A percentile compares a stretch with the other conserved stretches of the same genome.
Conservation (phyloP, 2,888 invertebrate genomes). For the Philereme vetulata region DNA sequence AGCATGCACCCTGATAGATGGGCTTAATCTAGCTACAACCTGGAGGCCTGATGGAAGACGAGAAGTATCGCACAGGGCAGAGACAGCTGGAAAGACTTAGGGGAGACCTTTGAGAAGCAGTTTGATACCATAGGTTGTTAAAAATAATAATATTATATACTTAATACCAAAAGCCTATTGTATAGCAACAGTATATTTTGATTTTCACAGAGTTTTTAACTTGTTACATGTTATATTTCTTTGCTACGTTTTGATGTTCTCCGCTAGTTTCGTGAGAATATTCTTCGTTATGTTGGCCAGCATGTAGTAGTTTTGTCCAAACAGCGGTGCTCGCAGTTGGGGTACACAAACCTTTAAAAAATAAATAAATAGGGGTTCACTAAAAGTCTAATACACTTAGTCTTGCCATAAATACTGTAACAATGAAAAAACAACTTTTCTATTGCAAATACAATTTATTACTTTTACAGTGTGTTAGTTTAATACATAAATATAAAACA, state of each 20-base stretch:
- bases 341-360: slow-evolving; percentile 68
- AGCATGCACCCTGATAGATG: too few species aligned
- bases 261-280: slow-evolving; percentile 67
- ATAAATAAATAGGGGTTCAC: too few species aligned
- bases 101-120: too few species aligned
- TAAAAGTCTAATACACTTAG: background rate
- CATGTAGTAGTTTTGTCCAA: slow-evolving; percentile 71
- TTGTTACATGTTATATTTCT: slow-evolving; percentile 25
- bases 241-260: slow-evolving; percentile 54
- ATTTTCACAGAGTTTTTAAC: slow-evolving; percentile 8
- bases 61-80: too few species aligned
- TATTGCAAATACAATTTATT: too few species aligned
- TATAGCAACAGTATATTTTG: slow-evolving; percentile 8
- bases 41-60: too few species aligned
- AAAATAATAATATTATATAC: background rate
- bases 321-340: slow-evolving; percentile 64
- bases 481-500: too few species aligned
- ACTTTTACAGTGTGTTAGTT: too few species aligned
- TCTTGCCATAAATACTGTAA: background rate
- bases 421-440: background rate
- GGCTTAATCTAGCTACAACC: too few species aligned
- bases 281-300: slow-evolving; percentile 60
- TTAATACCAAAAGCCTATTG: background rate
- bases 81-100: too few species aligned
- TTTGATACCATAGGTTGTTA: too few species aligned